Base-by-base conservation (phyloP, 2,888 invertebrate genomes). In the Hypselothyrea guttata region DNA sequence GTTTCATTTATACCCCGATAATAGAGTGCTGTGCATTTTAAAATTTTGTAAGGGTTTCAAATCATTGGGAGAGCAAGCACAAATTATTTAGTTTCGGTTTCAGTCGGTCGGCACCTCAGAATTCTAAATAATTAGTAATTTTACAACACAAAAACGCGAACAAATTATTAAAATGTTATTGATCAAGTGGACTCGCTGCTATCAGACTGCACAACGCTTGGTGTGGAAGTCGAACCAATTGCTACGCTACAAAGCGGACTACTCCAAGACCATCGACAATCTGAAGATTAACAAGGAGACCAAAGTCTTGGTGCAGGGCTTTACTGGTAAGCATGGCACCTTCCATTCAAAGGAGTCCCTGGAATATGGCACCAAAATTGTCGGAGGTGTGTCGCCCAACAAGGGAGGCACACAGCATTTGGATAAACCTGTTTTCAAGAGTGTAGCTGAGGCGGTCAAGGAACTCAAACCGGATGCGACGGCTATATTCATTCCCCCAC, bases 321-420 rank as follows among this genome's bases (percentile, higher is more conserved):
- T 98, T 89, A 99, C 99, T 59, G 99, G 99, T 62, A 99, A 98
- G 90, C 98, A 98, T 91, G 98, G 95, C 35, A 96, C 96, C 31
- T 97, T 96, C 89, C 97, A 97, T 88, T 95, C 96, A 87, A 95
- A 97, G 87, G 98, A 98, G 89, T 97, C 99, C 4, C 91, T 98
- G 41, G 98, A 98, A 75, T 99, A 99, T 94, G 98, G 98, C 61
- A 98, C 99, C 0, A 95, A 96, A 82, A 45, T 97, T 72, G 95
- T 97, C 31, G 97, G 97, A 37, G 97, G 94, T 31, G 92, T 93
- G 0, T 93, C 92, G 42, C 94, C 94, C 1, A 95, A 94, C 34
- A 98, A 96, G 90, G 97, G 94, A 28, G 97, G 96, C 9, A 91
- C 92, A 53, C 92, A 92, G 48, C 97, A 97, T 90, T 91, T 97